Evolutionary conservation across 1,140 invertebrate species (phyloP), one percentile per base, ranked within the genome.

Genomic region (Papilio machaon): DNA sequence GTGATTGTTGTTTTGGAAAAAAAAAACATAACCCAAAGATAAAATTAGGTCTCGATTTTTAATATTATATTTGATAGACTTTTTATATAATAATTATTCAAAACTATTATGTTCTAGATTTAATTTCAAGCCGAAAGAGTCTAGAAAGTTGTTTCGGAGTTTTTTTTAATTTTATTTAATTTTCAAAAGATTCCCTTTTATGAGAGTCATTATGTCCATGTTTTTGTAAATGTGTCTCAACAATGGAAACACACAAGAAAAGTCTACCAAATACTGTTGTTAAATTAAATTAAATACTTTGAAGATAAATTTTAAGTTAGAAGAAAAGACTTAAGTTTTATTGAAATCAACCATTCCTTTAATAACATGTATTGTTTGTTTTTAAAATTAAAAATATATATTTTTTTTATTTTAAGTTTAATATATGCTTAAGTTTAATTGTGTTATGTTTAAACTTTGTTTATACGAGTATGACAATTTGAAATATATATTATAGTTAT

Each of bases 261-360:
- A 70, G 64, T 70, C 64, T 70, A 70, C 35, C 13, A 6, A 35
- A 70, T 35, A 17, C n/a, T 67, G 60, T 67, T 30, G n/a, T n/a
- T n/a, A n/a, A n/a, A n/a, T n/a, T n/a, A n/a, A n/a, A n/a, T n/a
- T n/a, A n/a, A n/a, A n/a, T n/a, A 30, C 8, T 64, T 35, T 64
- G 11, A 52, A 58, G 7, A 30, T 77, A 43, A 78, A 78, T 78
- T 60, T 78, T 78, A 78, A 78, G 52, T 76, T 60, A 58, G 5
- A 75, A 15, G 43, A 78, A 70, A 60, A 78, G 74, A 76, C 19
- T 60, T 35, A 78, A 58, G 52, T 74, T 13, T 58, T 80, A 84
- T 86, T 85, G 82, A 83, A 80, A 75, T 84, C 73, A 82, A 84
- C 86, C 88, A 89, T 89, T 89, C 88, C 88, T 87, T 81, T 87